Conservation (phyloP, 2,888 invertebrate genomes). For the Frankliniella intonsa region DNA sequence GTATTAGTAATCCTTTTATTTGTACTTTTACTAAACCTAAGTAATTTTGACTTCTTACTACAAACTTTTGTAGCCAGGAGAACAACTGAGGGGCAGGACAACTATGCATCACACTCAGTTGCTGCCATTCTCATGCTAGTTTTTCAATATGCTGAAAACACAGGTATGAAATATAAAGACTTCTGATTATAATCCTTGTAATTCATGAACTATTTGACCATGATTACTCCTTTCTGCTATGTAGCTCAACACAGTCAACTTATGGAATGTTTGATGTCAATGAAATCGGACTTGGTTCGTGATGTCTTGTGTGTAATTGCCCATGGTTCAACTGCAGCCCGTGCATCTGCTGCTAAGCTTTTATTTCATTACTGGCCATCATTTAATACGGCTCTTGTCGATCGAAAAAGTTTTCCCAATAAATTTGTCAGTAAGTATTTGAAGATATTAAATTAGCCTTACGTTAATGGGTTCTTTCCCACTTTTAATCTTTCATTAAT, state of each 20-base stretch:
- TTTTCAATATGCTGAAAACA: constrained; percentile 86
- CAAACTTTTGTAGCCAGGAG: constrained; percentile 56
- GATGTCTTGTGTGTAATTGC: constrained; percentile 94
- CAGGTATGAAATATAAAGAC: constrained; percentile 42
- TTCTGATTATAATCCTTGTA: background rate
- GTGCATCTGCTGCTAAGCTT: constrained; percentile 93
- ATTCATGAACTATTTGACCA: background rate
- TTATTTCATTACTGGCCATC: constrained; percentile 99
- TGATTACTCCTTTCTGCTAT: constrained; percentile 35
- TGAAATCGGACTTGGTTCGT: constrained; percentile 84
- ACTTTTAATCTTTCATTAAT: constrained; percentile 30
- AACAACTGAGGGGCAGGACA: constrained; percentile 68
- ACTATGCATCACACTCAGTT: constrained; percentile 77
- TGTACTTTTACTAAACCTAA: background rate
- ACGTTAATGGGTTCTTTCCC: constrained; percentile 13
- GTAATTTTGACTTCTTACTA: constrained; percentile 2
- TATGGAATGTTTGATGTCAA: constrained; percentile 91
- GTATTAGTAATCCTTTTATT: constrained; percentile 43
- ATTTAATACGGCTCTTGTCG: constrained; percentile 88
- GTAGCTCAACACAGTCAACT: constrained; percentile 93
- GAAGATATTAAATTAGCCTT: background rate
- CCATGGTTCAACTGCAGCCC: constrained; percentile 88
- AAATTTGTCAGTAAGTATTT: constrained; percentile 72
- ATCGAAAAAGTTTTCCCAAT: constrained; percentile 79
- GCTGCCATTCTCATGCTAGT: constrained; percentile 96